Evolutionary conservation across 1,140 invertebrate species (phyloP), one percentile per base, ranked within the genome.

Genomic region (Diachasmimorpha longicaudata): DNA sequence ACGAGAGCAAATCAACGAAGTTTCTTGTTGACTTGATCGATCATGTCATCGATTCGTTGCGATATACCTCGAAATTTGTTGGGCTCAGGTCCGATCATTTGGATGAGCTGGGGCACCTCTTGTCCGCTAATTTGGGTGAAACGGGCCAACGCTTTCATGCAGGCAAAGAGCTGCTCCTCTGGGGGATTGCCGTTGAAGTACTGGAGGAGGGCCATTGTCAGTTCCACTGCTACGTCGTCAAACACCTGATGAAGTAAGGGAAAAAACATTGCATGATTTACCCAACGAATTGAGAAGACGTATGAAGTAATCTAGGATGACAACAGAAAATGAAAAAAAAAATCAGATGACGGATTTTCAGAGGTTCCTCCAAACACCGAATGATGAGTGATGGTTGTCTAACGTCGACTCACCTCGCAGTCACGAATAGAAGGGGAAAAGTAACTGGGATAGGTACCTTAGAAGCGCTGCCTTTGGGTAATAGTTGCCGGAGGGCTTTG

Each of bases 61-160:
- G 95, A 96, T 23, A 91, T 92, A 31, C 96, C 96, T 71, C 92
- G 92, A 88, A 96, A 97, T 83, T 93, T 93, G 76, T 91, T 91
- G 42, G 96, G 95, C 85, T 95, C 93, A 2, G 96, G 96, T n/a
- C 96, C 96, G 81, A 98, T 95, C 94, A 97, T 96, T 83, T 96
- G 95, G 69, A 97, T 93, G 16, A 97, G 91, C 82, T 95, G 95
- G 0, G 95, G 95, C 31, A 97, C 95, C 86, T 97, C 96, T 75
- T 94, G 93, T 39, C 91, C 89, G 46, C 93, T 94, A 82, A 96
- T 93, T 80, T 93, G 93, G 72, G 93, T 93, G 81, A 97, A 96
- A 81, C 95, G 92, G 11, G 92, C 91, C 74, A 98, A 89, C 0
- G 96, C 94, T 79, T 95, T 95, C 88, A 95, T 91, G 58, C 93